A percentile compares a stretch with the other conserved stretches of the same genome.
These are phyloP conservation scores for Polyploca ridens DNA, from an alignment of 2,888 invertebrate species.

Conservation along the genomic window DNA sequence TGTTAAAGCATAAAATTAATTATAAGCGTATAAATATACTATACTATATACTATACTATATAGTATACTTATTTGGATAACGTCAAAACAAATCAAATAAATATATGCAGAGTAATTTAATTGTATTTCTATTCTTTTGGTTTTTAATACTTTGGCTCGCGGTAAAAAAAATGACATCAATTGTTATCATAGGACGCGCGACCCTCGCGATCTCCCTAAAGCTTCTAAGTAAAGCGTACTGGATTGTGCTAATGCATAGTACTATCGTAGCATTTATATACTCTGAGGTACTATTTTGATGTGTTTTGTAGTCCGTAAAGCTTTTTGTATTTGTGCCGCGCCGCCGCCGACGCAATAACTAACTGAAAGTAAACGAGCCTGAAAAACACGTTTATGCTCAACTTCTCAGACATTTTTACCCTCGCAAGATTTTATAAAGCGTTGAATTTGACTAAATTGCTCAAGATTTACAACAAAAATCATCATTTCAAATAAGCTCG, in stretches of 20 bases:
- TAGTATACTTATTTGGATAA: no score
- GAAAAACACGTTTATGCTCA: neutral
- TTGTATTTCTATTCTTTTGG: no score
- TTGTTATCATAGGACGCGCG: no score
- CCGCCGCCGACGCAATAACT: neutral
- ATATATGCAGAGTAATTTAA: no score
- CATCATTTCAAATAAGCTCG: neutral
- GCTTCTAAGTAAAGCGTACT: neutral
- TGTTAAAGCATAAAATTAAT: no score
- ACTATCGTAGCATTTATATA: no score
- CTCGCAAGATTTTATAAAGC: neutral
- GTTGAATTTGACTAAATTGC: neutral
- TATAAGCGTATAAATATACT: no score
- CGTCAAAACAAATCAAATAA: no score
- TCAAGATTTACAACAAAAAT: conserved; percentile 6
- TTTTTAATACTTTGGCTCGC: no score
- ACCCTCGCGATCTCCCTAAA: no score
- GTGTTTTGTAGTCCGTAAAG: neutral
- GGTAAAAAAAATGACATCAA: no score
- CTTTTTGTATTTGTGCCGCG: neutral
- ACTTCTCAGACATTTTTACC: neutral
- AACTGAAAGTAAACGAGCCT: neutral
- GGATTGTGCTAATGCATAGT: neutral
- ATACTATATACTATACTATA: no score
- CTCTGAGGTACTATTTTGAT: neutral